A percentile compares a stretch with the other conserved stretches of the same genome.
Conservation (phyloP, 2,797 vertebrate species). For the Menidia menidia region DNA sequence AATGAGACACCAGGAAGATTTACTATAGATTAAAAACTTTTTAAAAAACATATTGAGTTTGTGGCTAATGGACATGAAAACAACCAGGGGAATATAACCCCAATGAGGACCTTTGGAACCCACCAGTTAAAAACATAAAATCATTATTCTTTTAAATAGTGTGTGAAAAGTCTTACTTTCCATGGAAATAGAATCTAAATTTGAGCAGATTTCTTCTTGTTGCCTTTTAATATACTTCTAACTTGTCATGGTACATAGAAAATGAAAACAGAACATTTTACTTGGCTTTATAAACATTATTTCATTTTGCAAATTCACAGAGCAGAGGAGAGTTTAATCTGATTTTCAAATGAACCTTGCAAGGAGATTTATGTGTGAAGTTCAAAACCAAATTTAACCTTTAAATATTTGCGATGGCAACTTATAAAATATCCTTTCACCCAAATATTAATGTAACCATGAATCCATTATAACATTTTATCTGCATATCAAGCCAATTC, state of each 20-base stretch:
- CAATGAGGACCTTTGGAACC: neutral
- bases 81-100: slow-evolving; percentile 20
- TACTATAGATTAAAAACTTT: slow-evolving; percentile 61
- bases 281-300: neutral
- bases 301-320: neutral
- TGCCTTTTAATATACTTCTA: neutral
- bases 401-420: neutral
- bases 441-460: neutral
- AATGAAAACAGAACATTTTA: neutral
- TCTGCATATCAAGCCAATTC: neutral
- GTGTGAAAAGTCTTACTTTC: neutral
- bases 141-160: neutral
- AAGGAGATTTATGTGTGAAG: neutral
- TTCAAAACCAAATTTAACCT: neutral
- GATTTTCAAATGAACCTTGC: neutral
- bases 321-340: neutral
- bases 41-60: slow-evolving; percentile 46
- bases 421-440: neutral
- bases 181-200: neutral
- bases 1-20: slow-evolving; percentile 54
- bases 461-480: neutral
- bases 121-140: neutral
- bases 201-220: neutral
- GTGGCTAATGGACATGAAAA: slow-evolving; percentile 57
- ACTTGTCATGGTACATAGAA: neutral